Percentiles rank a stretch among this genome's conserved stretches.
These are phyloP conservation scores for Epinotia bilunana DNA, from an alignment of 2,888 invertebrate genomes.

Conservation along the genomic window DNA sequence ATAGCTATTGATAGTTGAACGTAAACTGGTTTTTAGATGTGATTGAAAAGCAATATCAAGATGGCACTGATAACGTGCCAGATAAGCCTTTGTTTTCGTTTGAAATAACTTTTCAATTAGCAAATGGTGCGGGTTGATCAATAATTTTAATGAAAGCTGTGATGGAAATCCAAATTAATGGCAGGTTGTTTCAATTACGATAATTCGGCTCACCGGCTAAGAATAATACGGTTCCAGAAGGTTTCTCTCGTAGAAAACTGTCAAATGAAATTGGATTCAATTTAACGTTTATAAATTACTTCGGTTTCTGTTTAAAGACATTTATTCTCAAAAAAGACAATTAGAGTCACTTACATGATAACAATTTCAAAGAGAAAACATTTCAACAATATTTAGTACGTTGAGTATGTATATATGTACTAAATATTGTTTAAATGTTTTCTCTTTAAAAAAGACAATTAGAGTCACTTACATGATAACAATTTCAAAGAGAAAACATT, in stretches of 20 bases:
- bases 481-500: no score
- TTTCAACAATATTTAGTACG: no score
- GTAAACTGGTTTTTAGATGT: constrained; percentile 33
- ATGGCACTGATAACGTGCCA: constrained; percentile 39
- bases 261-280: background rate
- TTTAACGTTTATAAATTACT: no score
- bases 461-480: no score
- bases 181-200: background rate
- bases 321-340: no score
- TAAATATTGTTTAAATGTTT: no score
- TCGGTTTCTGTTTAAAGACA: no score
- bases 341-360: no score
- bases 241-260: no score
- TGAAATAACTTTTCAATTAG: constrained; percentile 38
- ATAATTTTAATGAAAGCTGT: constrained; percentile 9
- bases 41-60: constrained; percentile 45
- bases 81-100: constrained; percentile 36
- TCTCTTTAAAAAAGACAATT: no score
- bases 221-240: background rate
- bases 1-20: constrained; percentile 3
- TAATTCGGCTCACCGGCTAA: background rate
- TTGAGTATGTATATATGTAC: no score
- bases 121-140: constrained; percentile 15
- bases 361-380: no score
- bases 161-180: background rate